Evolutionary conservation across 2,113 vertebrate genomes (phyloP), one percentile per base, ranked within the genome.

Genomic region (Nerophis lumbriciformis): DNA sequence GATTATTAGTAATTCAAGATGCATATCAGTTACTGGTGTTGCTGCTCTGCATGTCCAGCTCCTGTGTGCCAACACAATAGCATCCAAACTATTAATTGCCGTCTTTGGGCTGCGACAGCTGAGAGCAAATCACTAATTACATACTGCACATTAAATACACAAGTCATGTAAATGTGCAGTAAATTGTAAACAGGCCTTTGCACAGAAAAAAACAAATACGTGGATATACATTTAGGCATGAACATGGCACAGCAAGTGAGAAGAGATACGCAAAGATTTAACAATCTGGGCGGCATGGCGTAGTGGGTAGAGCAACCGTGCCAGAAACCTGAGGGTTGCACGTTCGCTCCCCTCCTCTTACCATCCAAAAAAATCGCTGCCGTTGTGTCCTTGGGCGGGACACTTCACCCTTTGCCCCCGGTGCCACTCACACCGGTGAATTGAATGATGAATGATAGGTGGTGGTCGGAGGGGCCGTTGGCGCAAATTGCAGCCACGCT

Each of bases 91-190:
- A 88, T 89, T 89, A 89, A 90, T 89, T 90, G 85, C 83, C 84
- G 87, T 89, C 86, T 90, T 85, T 88, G 85, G 83, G 86, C 88
- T 88, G 85, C 87, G 88, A 90, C 88, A 90, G 87, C 90, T 89
- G 87, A 90, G 87, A 87, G 89, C 84, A 82, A 86, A 89, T 90
- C 85, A 88, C 87, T 85, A 90, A 90, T 90, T 88, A 90, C 77
- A 87, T 80, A 79, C 79, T 61, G 63, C 70, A 66, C 59, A 65
- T 68, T 63, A 62, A 68, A 68, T 61, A 61, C 71, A 61, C 78
- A 75, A 70, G 63, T 80, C 78, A 74, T 45, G 42, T 45, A 45
- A 81, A 83, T 69, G 61, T 59, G 71, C 56, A 38, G 53, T 52
- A 76, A 75, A 80, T 79, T 58, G 28, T 28, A 61, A 57, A 77